These are phyloP conservation scores for Neomorphus geoffroyi DNA, from an alignment of 2,797 vertebrate species.

Conservation along the genomic window DNA sequence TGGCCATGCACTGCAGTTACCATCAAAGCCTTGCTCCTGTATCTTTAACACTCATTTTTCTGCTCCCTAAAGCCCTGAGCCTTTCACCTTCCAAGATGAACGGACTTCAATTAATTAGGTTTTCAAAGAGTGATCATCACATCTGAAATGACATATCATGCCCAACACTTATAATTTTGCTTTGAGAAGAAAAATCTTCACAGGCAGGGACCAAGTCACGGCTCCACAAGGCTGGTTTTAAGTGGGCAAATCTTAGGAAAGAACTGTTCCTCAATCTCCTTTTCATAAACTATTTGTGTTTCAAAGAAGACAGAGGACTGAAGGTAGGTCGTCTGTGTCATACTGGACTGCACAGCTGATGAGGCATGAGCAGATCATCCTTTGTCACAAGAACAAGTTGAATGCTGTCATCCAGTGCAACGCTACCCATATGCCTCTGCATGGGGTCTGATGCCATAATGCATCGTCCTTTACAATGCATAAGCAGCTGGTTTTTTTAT, in stretches of 20 bases:
- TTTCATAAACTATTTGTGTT: not conserved
- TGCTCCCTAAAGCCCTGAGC: not conserved
- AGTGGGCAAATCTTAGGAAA: not conserved
- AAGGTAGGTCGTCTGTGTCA: not conserved
- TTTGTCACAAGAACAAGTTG: not conserved
- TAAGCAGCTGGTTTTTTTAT: not conserved
- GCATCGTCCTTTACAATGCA: not conserved
- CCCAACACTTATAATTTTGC: not conserved
- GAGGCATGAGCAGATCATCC: not conserved
- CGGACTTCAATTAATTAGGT: not conserved
- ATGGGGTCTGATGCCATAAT: not conserved
- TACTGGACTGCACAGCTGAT: rapidly evolving
- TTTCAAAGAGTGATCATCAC: not conserved
- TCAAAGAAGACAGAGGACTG: not conserved
- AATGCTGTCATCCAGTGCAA: not conserved
- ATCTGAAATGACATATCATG: not conserved
- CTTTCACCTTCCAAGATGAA: not conserved
- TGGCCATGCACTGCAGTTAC: not conserved
- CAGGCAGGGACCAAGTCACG: not conserved
- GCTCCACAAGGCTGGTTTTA: not conserved
- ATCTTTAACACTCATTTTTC: not conserved
- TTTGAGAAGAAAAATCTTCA: not conserved
- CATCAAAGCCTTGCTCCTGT: not conserved
- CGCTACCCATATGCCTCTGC: not conserved
- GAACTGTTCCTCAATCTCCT: not conserved